Conservation (phyloP, 2,888 invertebrate species). For the Barypeithes pellucidus region DNA sequence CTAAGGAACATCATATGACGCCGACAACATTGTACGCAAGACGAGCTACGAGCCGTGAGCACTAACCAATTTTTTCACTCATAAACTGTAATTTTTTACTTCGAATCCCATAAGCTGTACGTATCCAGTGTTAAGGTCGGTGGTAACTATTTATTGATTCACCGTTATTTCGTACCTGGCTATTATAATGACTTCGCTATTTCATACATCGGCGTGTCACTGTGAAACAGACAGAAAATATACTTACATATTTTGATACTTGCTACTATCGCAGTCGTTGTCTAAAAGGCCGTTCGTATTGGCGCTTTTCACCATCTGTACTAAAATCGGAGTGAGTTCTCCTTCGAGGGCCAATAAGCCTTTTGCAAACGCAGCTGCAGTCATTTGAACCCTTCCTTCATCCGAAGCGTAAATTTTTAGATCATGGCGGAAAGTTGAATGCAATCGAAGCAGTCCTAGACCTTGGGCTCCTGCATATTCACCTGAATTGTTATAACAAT, state of each 20-base stretch:
- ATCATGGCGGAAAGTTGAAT: constrained; percentile 99
- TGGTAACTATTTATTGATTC: no score
- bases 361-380: constrained; percentile 99
- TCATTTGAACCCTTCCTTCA: constrained; percentile 99
- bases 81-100: no score
- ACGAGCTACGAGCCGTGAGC: no score
- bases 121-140: no score
- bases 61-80: no score
- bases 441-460: constrained; percentile 92
- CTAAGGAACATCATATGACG: no score
- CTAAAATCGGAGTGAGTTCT: constrained; percentile 97
- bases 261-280: constrained; percentile 97
- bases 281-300: constrained; percentile 98
- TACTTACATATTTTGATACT: constrained; percentile 92
- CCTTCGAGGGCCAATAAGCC: constrained; percentile 97
- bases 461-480: constrained; percentile 96
- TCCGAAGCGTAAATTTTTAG: constrained; percentile 99
- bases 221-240: neutral
- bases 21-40: no score
- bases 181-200: no score
- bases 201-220: neutral
- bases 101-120: no score
- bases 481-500: constrained; percentile 67
- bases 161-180: no score
- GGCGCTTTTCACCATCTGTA: constrained; percentile 99